Evolutionary conservation across 2,797 vertebrate species (phyloP).

Genomic region (Gymnothorax javanicus): DNA sequence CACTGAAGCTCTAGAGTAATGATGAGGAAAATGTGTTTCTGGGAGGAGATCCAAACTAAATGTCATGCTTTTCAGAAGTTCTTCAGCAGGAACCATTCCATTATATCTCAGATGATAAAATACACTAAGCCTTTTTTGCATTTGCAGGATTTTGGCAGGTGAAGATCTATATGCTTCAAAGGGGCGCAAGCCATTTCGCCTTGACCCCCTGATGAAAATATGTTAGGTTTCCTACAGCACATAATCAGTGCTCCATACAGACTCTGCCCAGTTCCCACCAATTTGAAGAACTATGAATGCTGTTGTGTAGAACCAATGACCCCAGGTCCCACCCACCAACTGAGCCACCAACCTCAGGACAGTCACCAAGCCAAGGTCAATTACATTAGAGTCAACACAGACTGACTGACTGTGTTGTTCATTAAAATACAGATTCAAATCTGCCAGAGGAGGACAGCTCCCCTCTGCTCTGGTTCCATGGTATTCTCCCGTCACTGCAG

Average conservation of each 20-base stretch:
- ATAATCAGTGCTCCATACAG: not conserved
- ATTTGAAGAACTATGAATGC: not conserved
- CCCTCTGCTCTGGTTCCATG: no score
- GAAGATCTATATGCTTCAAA: not conserved
- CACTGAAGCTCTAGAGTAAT: constrained; percentile 28
- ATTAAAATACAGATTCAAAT: no score
- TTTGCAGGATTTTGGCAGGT: not conserved
- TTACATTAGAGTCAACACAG: no score
- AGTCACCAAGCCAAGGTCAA: no score
- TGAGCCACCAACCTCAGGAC: no score
- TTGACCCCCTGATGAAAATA: not conserved
- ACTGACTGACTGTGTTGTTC: no score
- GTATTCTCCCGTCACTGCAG: no score
- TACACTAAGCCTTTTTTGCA: not conserved
- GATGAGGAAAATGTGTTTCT: not conserved
- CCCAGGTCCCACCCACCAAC: no score
- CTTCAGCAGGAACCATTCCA: constrained; percentile 17
- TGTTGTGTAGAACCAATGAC: not conserved
- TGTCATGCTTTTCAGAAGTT: not conserved
- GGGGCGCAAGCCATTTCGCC: not conserved
- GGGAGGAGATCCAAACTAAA: constrained; percentile 34
- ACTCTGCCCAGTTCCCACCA: not conserved
- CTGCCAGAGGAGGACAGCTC: no score
- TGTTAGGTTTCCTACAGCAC: not conserved
- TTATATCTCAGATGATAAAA: constrained; percentile 6